Evolutionary conservation across 2,113 vertebrate species (phyloP).

Genomic region (Parotia lawesii): DNA sequence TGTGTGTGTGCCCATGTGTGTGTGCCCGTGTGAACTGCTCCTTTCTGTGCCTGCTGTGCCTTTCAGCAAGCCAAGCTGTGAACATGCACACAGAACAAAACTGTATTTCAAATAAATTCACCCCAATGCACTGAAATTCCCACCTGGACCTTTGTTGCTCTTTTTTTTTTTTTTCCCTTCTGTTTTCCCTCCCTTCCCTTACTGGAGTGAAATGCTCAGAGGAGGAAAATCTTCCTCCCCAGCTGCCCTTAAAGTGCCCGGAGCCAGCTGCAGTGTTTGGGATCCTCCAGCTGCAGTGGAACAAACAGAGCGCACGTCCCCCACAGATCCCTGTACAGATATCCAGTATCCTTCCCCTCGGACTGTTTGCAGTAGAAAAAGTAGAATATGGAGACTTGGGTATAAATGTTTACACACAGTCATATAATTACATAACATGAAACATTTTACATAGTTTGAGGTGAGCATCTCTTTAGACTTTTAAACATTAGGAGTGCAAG

Average conservation of each 20-base stretch:
- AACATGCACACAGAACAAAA: conserved; percentile 6
- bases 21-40: conserved; percentile 20
- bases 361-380: conserved; percentile 57
- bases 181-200: neutral
- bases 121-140: conserved; percentile 37
- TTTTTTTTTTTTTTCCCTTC: neutral
- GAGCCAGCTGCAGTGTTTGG: conserved; percentile 60
- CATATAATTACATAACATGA: conserved; percentile 74
- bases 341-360: conserved; percentile 43
- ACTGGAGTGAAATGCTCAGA: conserved; percentile 34
- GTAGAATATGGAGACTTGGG: conserved; percentile 60
- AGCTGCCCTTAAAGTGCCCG: conserved; percentile 41
- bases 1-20: neutral
- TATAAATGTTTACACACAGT: conserved; percentile 71
- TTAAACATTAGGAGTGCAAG: conserved; percentile 71
- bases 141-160: neutral
- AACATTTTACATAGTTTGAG: conserved; percentile 71
- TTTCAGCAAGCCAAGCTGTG: conserved; percentile 27
- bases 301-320: conserved; percentile 46
- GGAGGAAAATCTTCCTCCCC: conserved; percentile 36
- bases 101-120: conserved; percentile 15
- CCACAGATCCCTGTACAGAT: neutral
- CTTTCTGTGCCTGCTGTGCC: conserved; percentile 2
- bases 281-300: conserved; percentile 67
- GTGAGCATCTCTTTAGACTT: conserved; percentile 72